phyloP scores from a whole-genome alignment of 2,888 invertebrate species.

The Bembecia ichneumoniformis region DNA sequence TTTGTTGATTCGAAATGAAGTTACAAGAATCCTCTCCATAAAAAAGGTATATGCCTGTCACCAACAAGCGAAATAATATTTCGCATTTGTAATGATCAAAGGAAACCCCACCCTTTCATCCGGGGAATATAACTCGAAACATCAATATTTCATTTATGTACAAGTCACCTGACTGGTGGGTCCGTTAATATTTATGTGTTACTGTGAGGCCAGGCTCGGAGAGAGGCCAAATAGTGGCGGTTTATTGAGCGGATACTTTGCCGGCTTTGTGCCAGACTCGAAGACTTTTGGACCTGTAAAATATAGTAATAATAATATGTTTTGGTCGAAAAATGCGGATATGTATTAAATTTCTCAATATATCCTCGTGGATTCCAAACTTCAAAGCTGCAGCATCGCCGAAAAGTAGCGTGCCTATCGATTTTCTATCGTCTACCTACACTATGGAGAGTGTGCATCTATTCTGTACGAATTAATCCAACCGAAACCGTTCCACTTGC shows the following conservation, averaged over 20 bases:
- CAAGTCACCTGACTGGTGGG: constrained; percentile 36
- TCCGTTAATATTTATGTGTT: constrained; percentile 35
- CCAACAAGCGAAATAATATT: not conserved
- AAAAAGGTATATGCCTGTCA: not conserved
- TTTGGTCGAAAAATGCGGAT: too few relatives aligned
- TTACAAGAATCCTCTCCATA: not conserved
- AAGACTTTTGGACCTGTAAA: not conserved
- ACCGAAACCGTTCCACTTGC: too few relatives aligned
- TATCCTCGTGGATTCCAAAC: too few relatives aligned
- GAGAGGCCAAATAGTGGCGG: constrained; percentile 34
- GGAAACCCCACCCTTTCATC: not conserved
- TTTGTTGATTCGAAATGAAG: not conserved
- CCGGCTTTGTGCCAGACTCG: constrained; percentile 15
- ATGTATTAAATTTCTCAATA: too few relatives aligned
- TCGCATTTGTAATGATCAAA: not conserved
- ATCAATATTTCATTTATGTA: constrained; percentile 25
- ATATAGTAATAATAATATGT: not conserved
- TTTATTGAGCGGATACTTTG: constrained; percentile 34
- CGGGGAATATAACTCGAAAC: not conserved
- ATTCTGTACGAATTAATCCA: too few relatives aligned
- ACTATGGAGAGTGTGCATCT: too few relatives aligned
- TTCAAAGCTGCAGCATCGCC: too few relatives aligned
- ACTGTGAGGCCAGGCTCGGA: constrained; percentile 32
- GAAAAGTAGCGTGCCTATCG: too few relatives aligned
- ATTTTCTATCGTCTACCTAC: too few relatives aligned